Evolutionary conservation across 1,140 invertebrate species (phyloP).

Genomic region (Mya arenaria): DNA sequence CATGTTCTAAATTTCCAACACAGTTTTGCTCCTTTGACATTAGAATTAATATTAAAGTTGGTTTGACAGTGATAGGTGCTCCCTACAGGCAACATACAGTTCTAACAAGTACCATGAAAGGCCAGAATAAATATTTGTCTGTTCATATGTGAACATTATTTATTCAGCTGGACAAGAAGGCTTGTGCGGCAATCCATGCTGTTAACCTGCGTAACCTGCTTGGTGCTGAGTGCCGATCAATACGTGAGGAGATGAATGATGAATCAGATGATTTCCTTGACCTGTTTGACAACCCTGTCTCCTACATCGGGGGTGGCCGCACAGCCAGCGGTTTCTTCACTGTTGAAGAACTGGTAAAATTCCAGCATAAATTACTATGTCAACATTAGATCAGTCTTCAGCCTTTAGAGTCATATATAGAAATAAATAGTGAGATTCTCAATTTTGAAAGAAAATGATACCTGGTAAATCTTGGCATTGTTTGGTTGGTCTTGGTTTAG

Average conservation of each 20-base stretch:
- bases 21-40: no score
- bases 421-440: background rate
- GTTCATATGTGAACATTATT: background rate
- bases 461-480: no score
- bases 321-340: conserved; percentile 99
- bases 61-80: no score
- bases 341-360: conserved; percentile 88
- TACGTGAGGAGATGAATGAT: conserved; percentile 97
- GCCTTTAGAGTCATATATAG: background rate
- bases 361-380: no score
- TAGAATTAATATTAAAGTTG: no score
- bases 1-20: no score
- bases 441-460: no score
- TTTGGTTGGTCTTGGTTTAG: no score
- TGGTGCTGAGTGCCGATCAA: conserved; percentile 97
- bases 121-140: no score
- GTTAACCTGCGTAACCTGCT: conserved; percentile 98
- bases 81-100: no score
- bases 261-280: conserved; percentile 98
- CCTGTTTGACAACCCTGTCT: conserved; percentile 95
- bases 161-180: conserved; percentile 94
- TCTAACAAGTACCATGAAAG: no score
- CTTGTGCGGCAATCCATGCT: conserved; percentile 99
- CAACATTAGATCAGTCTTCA: no score
- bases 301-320: conserved; percentile 97